These are phyloP conservation scores for Acyrthosiphon pisum DNA, from an alignment of 1,140 invertebrate genomes.

Conservation along the genomic window DNA sequence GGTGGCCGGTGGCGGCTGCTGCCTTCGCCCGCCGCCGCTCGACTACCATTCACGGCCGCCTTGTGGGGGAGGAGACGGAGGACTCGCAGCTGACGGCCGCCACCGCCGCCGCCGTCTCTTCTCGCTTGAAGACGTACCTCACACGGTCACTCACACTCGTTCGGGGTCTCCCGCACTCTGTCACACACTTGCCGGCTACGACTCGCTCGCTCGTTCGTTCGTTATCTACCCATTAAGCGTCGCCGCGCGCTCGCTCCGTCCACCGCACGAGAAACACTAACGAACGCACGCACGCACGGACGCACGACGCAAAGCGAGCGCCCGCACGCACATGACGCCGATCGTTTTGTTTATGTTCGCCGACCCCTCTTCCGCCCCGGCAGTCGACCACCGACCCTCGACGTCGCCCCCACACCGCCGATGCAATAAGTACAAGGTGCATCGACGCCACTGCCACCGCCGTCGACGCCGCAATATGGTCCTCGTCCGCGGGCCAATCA, in stretches of 20 bases:
- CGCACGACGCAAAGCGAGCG: not conserved
- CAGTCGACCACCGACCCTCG: not conserved
- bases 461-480: not conserved
- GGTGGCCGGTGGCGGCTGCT: not conserved
- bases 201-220: not conserved
- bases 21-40: not conserved
- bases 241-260: not conserved
- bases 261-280: not conserved
- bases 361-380: not conserved
- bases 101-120: not conserved
- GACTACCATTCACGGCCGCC: not conserved
- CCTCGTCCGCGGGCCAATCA: not conserved
- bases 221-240: conserved; percentile 4
- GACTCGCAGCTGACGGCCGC: not conserved
- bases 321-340: not conserved
- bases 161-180: not conserved
- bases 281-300: not conserved
- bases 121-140: conserved; percentile 34
- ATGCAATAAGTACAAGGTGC: conserved; percentile 38
- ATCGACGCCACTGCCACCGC: not conserved
- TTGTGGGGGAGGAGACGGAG: not conserved
- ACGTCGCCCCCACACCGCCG: not conserved
- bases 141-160: conserved; percentile 13
- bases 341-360: conserved; percentile 53
- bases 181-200: not conserved